Percentiles rank a stretch among this genome's conserved stretches.
phyloP scores from a whole-genome alignment of 2,113 vertebrate genomes.

The Stegostoma tigrinum region DNA sequence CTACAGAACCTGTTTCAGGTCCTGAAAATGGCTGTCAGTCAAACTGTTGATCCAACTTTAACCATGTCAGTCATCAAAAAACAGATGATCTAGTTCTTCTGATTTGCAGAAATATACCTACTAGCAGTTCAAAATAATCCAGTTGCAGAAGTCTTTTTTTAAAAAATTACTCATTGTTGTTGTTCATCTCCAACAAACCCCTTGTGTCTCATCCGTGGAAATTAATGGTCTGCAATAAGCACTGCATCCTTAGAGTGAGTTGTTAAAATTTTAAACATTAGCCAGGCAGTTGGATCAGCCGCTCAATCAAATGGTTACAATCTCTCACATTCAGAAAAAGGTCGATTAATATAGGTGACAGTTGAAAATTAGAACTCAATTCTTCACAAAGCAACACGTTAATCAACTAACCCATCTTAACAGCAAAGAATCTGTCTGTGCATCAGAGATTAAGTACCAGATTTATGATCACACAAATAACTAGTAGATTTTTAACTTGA shows the following conservation, averaged over 20 bases:
- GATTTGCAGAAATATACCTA: neutral
- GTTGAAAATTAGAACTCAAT: constrained; percentile 20
- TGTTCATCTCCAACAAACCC: neutral
- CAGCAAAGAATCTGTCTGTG: constrained; percentile 22
- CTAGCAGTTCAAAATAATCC: neutral
- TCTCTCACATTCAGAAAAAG: constrained; percentile 9
- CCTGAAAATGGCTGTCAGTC: neutral
- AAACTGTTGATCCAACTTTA: neutral
- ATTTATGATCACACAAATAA: neutral
- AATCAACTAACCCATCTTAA: constrained; percentile 25
- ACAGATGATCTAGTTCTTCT: neutral
- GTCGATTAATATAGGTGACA: constrained; percentile 27
- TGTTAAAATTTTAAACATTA: constrained; percentile 27
- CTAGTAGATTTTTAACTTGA: neutral
- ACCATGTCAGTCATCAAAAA: neutral
- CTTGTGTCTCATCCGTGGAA: constrained; percentile 31
- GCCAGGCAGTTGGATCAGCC: constrained; percentile 4
- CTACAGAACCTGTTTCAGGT: neutral
- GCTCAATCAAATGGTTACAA: neutral
- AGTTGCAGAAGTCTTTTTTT: neutral
- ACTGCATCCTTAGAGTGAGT: constrained; percentile 14
- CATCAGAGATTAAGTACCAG: constrained; percentile 10
- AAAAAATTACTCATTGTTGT: neutral
- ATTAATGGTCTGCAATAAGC: constrained; percentile 22
- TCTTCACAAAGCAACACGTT: constrained; percentile 34